These are phyloP conservation scores for Lepilemur ruficaudatus DNA, from an alignment of 2,797 vertebrate species.

Conservation along the genomic window DNA sequence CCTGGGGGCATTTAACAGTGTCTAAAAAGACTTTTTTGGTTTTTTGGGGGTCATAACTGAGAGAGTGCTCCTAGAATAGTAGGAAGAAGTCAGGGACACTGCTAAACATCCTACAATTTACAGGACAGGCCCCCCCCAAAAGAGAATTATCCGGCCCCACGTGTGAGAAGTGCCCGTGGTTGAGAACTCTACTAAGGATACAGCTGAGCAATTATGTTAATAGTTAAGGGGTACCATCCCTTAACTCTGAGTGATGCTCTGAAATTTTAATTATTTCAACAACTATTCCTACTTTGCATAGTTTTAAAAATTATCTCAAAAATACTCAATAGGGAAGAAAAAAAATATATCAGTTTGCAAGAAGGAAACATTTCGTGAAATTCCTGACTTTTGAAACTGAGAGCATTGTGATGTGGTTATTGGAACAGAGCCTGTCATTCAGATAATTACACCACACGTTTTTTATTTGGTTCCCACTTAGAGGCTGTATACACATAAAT, in stretches of 20 bases:
- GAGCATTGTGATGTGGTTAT: not conserved
- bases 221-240: not conserved
- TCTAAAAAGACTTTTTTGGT: not conserved
- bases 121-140: not conserved
- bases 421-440: not conserved
- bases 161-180: not conserved
- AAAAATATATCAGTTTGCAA: not conserved
- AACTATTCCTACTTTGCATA: slow-evolving; percentile 29
- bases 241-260: not conserved
- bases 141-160: not conserved
- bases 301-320: slow-evolving; percentile 29
- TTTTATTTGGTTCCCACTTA: not conserved
- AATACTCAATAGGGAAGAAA: not conserved
- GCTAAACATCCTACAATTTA: not conserved
- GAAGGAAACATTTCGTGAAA: not conserved
- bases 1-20: not conserved
- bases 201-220: not conserved
- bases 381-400: not conserved
- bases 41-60: not conserved
- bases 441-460: not conserved
- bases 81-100: not conserved
- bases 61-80: not conserved
- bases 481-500: not conserved
- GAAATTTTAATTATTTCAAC: slow-evolving; percentile 10
- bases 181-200: not conserved